A percentile compares a stretch with the other conserved stretches of the same genome.
Conservation (phyloP, 2,113 vertebrate species). For the Fregetta grallaria region DNA sequence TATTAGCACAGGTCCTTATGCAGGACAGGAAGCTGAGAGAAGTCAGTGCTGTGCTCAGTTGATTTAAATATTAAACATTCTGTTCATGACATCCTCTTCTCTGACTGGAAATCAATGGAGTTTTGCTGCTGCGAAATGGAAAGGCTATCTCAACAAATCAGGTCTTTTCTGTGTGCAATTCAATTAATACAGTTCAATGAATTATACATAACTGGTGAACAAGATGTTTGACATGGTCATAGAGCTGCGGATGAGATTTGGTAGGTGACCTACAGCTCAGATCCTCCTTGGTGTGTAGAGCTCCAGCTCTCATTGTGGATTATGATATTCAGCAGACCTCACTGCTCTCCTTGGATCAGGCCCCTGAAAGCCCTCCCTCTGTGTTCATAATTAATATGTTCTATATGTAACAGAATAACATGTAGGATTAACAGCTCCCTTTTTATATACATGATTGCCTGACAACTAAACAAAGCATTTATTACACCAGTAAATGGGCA, state of each 20-base stretch:
- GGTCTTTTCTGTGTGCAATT: conserved; percentile 2
- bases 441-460: background rate
- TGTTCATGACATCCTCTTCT: background rate
- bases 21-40: background rate
- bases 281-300: background rate
- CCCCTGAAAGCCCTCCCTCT: background rate
- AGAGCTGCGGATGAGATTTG: conserved; percentile 15
- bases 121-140: conserved; percentile 20
- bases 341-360: background rate
- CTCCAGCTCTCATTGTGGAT: background rate
- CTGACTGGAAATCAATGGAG: conserved; percentile 50
- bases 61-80: conserved; percentile 53
- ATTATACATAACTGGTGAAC: conserved; percentile 24
- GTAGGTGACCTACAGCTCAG: conserved; percentile 23
- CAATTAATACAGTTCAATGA: conserved; percentile 39
- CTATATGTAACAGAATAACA: background rate
- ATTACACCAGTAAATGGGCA: background rate
- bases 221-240: conserved; percentile 37
- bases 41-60: conserved; percentile 3
- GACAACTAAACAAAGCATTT: background rate
- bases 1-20: background rate
- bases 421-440: background rate
- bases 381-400: background rate
- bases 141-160: background rate
- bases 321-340: background rate